phyloP scores from a whole-genome alignment of 2,797 vertebrate genomes.

The Leontopithecus rosalia region DNA sequence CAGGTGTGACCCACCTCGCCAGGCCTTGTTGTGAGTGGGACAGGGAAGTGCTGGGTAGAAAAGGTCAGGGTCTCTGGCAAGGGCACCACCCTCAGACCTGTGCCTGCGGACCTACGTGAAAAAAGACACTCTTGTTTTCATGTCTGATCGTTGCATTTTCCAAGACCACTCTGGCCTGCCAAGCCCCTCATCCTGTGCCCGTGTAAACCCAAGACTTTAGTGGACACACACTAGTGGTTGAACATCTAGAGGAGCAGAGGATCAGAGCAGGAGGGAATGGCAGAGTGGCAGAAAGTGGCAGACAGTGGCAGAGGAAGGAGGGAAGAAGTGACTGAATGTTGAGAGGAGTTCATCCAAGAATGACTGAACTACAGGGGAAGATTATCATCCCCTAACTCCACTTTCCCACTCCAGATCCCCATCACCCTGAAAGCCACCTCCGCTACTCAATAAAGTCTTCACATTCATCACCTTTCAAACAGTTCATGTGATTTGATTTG shows the following conservation, averaged over 20 bases:
- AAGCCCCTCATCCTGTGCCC: background rate
- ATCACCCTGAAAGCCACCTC: background rate
- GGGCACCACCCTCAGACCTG: background rate
- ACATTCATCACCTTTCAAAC: background rate
- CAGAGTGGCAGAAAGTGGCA: too few species aligned
- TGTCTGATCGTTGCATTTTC: background rate
- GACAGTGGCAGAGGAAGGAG: background rate
- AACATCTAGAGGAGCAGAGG: background rate
- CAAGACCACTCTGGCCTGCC: background rate
- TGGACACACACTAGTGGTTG: background rate
- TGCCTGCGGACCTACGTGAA: background rate
- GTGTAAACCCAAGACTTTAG: background rate
- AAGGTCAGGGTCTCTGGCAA: background rate
- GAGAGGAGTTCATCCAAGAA: background rate
- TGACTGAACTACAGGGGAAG: background rate
- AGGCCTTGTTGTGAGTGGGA: background rate
- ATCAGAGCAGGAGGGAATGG: background rate
- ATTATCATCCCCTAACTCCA: background rate
- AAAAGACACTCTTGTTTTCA: background rate
- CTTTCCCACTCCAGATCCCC: background rate
- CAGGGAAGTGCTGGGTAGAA: background rate
- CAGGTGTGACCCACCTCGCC: too few species aligned
- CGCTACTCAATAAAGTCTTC: background rate
- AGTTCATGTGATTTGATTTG: background rate
- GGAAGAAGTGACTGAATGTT: background rate